Percentiles rank a stretch among this genome's conserved stretches.
Conservation (phyloP, 2,888 invertebrate species). For the Junonia oenone region DNA sequence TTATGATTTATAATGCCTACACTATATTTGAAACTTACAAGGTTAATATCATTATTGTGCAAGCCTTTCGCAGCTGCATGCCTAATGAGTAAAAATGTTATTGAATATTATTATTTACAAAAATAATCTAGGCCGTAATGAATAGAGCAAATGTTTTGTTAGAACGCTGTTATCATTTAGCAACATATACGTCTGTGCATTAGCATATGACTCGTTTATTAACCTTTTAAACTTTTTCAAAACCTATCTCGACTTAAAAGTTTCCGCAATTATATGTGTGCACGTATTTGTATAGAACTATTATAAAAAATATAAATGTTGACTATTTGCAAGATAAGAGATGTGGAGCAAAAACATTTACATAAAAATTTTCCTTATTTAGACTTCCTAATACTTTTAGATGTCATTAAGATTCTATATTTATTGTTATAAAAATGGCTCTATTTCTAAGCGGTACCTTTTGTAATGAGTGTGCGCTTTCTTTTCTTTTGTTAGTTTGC, state of each 20-base stretch:
- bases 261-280: neutral
- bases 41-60: conserved; percentile 45
- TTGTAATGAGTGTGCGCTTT: conserved; percentile 53
- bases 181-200: neutral
- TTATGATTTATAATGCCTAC: conserved; percentile 60
- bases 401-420: conserved; percentile 35
- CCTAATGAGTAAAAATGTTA: conserved; percentile 5
- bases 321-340: conserved; percentile 1
- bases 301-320: neutral
- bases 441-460: conserved; percentile 44
- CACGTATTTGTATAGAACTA: neutral
- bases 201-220: neutral
- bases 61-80: conserved; percentile 34
- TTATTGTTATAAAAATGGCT: conserved; percentile 14
- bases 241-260: neutral
- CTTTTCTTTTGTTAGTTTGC: conserved; percentile 53
- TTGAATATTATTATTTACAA: neutral
- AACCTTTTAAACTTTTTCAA: neutral
- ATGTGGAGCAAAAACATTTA: conserved; percentile 8
- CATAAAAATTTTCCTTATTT: conserved; percentile 19
- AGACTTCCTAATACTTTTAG: conserved; percentile 33
- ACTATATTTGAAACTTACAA: conserved; percentile 52
- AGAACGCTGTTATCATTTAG: neutral
- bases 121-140: neutral
- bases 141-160: neutral